Base-by-base conservation (phyloP, 1,140 invertebrate genomes). In the Wasmannia auropunctata region DNA sequence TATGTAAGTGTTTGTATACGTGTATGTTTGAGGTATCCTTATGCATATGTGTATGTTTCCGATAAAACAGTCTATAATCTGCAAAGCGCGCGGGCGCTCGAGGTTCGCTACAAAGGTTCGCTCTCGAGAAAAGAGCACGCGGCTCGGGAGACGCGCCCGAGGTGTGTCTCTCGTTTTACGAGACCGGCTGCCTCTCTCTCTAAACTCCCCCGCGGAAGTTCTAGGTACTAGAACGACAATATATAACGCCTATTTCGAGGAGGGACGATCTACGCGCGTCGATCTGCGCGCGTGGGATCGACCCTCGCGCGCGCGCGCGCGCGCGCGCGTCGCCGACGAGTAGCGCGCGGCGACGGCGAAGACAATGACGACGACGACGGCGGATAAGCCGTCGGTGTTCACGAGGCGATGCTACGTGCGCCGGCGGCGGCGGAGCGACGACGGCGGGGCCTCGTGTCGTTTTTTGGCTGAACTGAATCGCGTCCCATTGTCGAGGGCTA, bases 381-480 rank as follows among this genome's bases (percentile, higher is more conserved):
- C 49, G 7, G 28, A 28, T 43, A 43, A 56, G n/a, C n/a, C 63
- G 69, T 84, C 72, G 40, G 80, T 67, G 80, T 86, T 87, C 89
- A 91, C 75, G 91, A 92, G 86, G 89, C 85, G 84, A 90, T 91
- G 91, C 80, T 93, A 92, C 90, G 92, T 91, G 90, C 92, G 89
- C 90, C 91, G 93, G 91, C 91, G 90, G 92, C n/a, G n/a, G n/a
- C n/a, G n/a, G n/a, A n/a, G n/a, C n/a, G n/a, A n/a, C n/a, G 90
- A 81, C 91, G 91, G 92, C 88, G 90, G 87, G 86, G 85, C 87
- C 87, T 91, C 87, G 88, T 92, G 79, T 83, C 74, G 76, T 87
- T 92, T 88, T 87, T 91, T 89, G 90, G 90, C 89, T 91, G 87
- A 77, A 91, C 87, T 91, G 83, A 69, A 65, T 91, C 84, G 69